A percentile compares a stretch with the other conserved stretches of the same genome.
phyloP scores from a whole-genome alignment of 1,140 invertebrate species.

The Brachionus angularis region DNA sequence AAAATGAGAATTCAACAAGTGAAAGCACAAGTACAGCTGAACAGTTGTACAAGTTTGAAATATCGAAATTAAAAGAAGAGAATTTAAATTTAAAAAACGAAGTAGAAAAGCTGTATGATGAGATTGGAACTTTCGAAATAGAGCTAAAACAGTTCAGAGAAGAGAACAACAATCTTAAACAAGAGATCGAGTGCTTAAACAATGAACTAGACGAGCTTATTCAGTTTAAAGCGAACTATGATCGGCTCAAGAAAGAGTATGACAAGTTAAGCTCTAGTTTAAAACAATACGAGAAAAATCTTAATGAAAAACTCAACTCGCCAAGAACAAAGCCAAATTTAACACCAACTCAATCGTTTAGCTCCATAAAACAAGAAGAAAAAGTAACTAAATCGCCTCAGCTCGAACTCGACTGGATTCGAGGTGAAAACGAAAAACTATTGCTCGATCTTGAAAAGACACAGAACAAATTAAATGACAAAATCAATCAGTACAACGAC shows the following conservation, averaged over 20 bases:
- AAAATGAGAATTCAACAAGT: conserved; percentile 7
- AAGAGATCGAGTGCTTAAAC: conserved; percentile 22
- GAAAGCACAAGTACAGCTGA: background rate
- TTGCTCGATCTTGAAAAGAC: conserved; percentile 37
- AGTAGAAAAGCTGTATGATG: conserved; percentile 41
- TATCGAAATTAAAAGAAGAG: conserved; percentile 4
- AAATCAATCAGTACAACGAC: conserved; percentile 24
- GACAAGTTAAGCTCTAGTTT: conserved; percentile 14
- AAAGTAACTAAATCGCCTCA: conserved; percentile 2
- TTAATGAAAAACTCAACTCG: conserved; percentile 8
- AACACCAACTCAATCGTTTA: too few relatives aligned
- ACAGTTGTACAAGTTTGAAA: background rate
- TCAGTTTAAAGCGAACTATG: conserved; percentile 39
- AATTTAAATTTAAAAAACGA: conserved; percentile 27
- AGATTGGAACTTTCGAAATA: conserved; percentile 12
- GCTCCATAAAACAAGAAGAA: conserved; percentile 21
- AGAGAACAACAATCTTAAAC: background rate
- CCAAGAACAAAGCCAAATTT: background rate
- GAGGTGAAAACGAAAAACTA: conserved; percentile 38
- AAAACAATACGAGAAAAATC: conserved; percentile 27
- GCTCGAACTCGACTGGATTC: conserved; percentile 36
- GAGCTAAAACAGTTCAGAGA: conserved; percentile 16
- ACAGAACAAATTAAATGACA: conserved; percentile 23
- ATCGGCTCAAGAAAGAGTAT: conserved; percentile 35
- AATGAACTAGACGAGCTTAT: conserved; percentile 41